These are phyloP conservation scores for Callyntrura sp. DNA, from an alignment of 2,888 invertebrate species.

Conservation along the genomic window DNA sequence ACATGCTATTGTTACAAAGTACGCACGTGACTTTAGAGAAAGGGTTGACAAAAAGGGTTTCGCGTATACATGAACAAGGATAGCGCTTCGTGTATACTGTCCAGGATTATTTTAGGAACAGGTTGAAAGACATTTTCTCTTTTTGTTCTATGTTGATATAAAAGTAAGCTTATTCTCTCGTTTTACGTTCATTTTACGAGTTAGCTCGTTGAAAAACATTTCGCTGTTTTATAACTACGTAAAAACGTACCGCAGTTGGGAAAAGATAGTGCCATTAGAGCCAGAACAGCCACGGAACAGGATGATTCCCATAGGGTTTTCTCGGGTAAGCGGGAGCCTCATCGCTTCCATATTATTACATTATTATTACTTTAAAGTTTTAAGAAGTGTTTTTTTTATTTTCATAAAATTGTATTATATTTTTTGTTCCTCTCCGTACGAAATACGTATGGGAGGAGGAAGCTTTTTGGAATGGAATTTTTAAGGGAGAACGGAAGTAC, in stretches of 20 bases:
- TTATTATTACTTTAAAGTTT: slow-evolving; percentile 42
- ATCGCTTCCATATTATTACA: slow-evolving; percentile 35
- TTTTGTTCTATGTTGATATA: slow-evolving; percentile 56
- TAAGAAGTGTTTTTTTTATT: slow-evolving; percentile 33
- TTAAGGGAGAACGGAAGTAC: not conserved
- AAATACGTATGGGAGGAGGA: not conserved
- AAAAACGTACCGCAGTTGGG: not conserved
- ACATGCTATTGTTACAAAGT: slow-evolving; percentile 14
- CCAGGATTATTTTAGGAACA: slow-evolving; percentile 66
- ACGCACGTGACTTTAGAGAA: slow-evolving; percentile 49
- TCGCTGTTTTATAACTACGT: slow-evolving; percentile 1
- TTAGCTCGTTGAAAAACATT: slow-evolving; percentile 48
- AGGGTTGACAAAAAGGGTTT: slow-evolving; percentile 43
- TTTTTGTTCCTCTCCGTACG: slow-evolving; percentile 6
- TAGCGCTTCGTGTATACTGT: too few species aligned
- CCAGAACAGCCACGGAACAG: slow-evolving; percentile 6
- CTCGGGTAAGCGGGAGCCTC: slow-evolving; percentile 53
- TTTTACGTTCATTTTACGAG: slow-evolving; percentile 69
- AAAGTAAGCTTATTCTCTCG: slow-evolving; percentile 50
- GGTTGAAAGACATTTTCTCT: slow-evolving; percentile 16
- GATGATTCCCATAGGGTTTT: slow-evolving; percentile 66
- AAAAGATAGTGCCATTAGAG: slow-evolving; percentile 11
- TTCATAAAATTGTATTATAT: slow-evolving; percentile 22
- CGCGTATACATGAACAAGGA: slow-evolving; percentile 12
- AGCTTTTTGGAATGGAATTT: slow-evolving; percentile 26